Conservation (phyloP, 2,888 invertebrate genomes). For the Cephus pygmeus region DNA sequence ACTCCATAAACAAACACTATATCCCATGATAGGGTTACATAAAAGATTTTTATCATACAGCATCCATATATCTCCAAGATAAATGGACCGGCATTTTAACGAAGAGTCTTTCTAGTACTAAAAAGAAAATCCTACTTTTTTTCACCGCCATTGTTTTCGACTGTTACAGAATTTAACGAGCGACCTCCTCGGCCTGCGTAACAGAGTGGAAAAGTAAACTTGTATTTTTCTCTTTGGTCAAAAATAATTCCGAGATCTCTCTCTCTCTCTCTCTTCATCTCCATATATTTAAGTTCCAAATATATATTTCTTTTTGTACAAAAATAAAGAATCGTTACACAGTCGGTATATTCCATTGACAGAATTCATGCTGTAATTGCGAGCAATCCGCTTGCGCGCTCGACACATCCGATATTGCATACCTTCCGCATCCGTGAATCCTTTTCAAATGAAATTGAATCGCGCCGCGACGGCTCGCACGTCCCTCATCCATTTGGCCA, state of each 20-base stretch:
- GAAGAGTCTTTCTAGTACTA: neutral
- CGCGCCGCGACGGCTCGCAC: neutral
- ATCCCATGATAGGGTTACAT: neutral
- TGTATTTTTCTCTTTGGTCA: neutral
- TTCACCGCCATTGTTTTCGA: neutral
- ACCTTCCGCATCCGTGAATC: neutral
- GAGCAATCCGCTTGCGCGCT: neutral
- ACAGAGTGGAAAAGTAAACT: neutral
- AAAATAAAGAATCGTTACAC: neutral
- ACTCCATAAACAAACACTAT: too few species aligned
- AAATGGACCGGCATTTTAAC: neutral
- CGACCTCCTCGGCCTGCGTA: neutral
- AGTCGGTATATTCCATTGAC: neutral
- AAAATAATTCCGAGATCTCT: neutral
- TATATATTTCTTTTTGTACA: neutral
- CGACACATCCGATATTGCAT: neutral
- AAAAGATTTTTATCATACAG: neutral
- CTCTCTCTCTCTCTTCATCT: neutral
- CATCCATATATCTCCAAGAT: neutral
- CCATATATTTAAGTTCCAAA: neutral
- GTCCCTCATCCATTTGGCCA: neutral
- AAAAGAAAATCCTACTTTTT: neutral
- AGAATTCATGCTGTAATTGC: neutral
- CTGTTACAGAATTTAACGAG: neutral
- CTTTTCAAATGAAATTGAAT: constrained; percentile 5